Evolutionary conservation across 2,113 vertebrate species (phyloP).

Genomic region (Thermophis baileyi): DNA sequence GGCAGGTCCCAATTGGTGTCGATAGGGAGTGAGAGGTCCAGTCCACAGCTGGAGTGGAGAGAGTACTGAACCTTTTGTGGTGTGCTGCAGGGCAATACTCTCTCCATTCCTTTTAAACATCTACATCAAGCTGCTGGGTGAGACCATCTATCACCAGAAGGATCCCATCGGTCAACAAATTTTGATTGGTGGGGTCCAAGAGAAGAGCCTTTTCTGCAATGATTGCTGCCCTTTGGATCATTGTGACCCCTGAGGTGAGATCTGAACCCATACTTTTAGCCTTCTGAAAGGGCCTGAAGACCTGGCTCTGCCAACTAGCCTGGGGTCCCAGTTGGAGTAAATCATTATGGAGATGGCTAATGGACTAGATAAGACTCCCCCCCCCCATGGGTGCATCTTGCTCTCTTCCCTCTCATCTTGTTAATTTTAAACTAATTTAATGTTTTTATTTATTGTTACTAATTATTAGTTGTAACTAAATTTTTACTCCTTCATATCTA

Average conservation of each 20-base stretch:
- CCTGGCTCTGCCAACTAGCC: background rate
- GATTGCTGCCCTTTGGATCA: background rate
- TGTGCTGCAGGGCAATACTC: background rate
- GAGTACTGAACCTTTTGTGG: background rate
- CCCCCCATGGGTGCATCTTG: too few relatives aligned
- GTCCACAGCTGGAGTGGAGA: background rate
- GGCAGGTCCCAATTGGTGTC: background rate
- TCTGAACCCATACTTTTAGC: background rate
- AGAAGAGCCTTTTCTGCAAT: background rate
- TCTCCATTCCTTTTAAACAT: background rate
- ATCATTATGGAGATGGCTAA: background rate
- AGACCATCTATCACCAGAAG: background rate
- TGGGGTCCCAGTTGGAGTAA: background rate
- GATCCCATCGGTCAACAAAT: background rate
- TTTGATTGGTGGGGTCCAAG: background rate
- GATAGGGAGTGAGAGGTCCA: background rate
- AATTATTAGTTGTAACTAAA: background rate
- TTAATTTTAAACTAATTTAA: background rate
- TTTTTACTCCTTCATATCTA: constrained; percentile 27
- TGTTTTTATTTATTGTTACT: background rate
- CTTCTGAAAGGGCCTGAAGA: background rate
- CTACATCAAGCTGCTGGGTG: background rate
- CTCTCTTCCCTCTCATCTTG: background rate
- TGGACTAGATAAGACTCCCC: too few relatives aligned
- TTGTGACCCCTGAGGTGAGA: background rate